Evolutionary conservation across 2,797 vertebrate genomes (phyloP).

Genomic region (Cetoscarus ocellatus): DNA sequence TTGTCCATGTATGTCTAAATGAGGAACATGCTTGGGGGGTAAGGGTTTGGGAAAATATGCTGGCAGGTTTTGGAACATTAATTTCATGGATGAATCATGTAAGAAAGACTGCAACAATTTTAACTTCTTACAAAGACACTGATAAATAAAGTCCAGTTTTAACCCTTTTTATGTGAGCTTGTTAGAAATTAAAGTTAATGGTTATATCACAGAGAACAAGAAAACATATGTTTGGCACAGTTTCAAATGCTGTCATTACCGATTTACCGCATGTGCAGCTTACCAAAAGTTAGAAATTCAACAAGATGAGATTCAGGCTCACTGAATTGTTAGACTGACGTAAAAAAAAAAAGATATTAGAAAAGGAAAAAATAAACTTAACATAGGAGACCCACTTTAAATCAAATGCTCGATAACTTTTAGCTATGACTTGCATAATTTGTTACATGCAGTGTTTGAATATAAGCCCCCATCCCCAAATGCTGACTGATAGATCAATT

Average conservation of each 20-base stretch:
- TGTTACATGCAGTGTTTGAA: too few relatives aligned
- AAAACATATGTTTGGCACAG: conserved; percentile 26
- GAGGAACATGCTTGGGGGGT: too few relatives aligned
- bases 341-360: conserved; percentile 14
- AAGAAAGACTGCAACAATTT: neutral
- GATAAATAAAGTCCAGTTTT: neutral
- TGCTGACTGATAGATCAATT: too few relatives aligned
- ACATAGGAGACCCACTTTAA: too few relatives aligned
- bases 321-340: conserved; percentile 10
- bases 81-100: too few relatives aligned
- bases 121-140: neutral
- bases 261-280: conserved; percentile 41
- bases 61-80: too few relatives aligned
- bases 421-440: too few relatives aligned
- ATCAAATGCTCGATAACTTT: too few relatives aligned
- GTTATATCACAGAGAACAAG: conserved; percentile 36
- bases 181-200: conserved; percentile 48
- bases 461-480: too few relatives aligned
- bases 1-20: too few relatives aligned
- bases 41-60: too few relatives aligned
- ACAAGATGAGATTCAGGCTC: conserved; percentile 11
- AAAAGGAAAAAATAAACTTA: neutral
- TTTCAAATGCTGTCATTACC: conserved; percentile 54
- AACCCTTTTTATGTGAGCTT: conserved; percentile 6
- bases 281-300: conserved; percentile 44